phyloP scores from a whole-genome alignment of 2,113 vertebrate genomes.

The Neomonachus schauinslandi region DNA sequence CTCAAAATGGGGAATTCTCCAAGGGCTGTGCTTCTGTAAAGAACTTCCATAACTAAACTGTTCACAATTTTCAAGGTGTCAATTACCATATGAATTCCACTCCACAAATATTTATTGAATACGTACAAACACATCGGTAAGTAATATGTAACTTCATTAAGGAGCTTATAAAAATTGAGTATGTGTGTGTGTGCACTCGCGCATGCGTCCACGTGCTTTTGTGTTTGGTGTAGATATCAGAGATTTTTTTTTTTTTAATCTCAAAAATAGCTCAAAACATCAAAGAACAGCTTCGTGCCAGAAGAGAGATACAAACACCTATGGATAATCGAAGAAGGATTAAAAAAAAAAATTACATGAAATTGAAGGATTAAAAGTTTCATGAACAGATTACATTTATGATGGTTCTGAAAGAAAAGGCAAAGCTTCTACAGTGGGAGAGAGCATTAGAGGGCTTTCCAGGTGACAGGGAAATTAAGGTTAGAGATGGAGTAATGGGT shows the following conservation, averaged over 20 bases:
- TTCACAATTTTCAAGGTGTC: not conserved
- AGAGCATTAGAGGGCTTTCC: not conserved
- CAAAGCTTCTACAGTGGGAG: not conserved
- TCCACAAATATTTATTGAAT: slow-evolving; percentile 24
- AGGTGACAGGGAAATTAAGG: not conserved
- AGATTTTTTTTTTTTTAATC: not conserved
- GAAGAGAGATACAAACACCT: not conserved
- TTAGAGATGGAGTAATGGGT: not conserved
- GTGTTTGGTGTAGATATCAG: not conserved
- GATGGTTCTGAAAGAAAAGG: not conserved
- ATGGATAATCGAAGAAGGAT: not conserved
- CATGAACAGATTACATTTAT: not conserved
- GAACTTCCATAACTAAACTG: not conserved
- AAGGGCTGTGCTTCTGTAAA: not conserved
- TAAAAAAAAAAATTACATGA: not conserved
- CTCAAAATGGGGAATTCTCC: not conserved
- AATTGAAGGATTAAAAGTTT: not conserved
- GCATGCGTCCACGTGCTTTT: not conserved
- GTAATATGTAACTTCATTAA: slow-evolving; percentile 3
- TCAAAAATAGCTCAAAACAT: not conserved
- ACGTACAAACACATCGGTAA: not conserved
- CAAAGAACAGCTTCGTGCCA: not conserved
- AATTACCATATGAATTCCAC: not conserved
- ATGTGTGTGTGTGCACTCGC: not conserved
- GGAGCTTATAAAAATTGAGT: not conserved